Percentiles rank a stretch among this genome's conserved stretches.
These are phyloP conservation scores for Anas flavirostris DNA, from an alignment of 2,797 vertebrate genomes.

Conservation along the genomic window DNA sequence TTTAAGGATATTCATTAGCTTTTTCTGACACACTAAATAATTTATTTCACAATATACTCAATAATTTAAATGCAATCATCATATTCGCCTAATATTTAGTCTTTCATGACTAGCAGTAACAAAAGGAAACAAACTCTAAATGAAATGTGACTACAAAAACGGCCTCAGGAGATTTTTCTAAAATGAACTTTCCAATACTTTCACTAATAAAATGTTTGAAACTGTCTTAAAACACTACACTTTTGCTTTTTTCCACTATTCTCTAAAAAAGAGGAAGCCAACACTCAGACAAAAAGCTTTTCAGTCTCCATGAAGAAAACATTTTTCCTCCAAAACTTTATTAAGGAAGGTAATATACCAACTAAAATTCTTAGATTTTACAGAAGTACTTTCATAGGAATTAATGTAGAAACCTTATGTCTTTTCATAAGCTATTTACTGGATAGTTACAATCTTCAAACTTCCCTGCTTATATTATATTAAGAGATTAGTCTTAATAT, in stretches of 20 bases:
- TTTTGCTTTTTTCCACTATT: not conserved
- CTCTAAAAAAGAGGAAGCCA: not conserved
- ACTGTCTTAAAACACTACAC: not conserved
- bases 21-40: slow-evolving; percentile 46
- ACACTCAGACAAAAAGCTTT: not conserved
- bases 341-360: not conserved
- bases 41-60: slow-evolving; percentile 49
- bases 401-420: not conserved
- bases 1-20: slow-evolving; percentile 38
- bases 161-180: not conserved
- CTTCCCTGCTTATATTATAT: not conserved
- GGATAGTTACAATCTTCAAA: not conserved
- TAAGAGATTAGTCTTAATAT: not conserved
- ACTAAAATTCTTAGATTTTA: not conserved
- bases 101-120: slow-evolving; percentile 5
- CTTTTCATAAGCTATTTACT: not conserved
- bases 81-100: slow-evolving; percentile 11
- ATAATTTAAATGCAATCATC: slow-evolving; percentile 66
- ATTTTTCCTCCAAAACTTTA: not conserved
- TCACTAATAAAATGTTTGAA: slow-evolving; percentile 10
- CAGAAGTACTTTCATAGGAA: not conserved
- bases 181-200: not conserved
- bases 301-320: not conserved
- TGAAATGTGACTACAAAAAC: not conserved
- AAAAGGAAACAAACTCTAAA: slow-evolving; percentile 58